Base-by-base conservation (phyloP, 2,113 vertebrate genomes). In the Hemiscyllium ocellatum region DNA sequence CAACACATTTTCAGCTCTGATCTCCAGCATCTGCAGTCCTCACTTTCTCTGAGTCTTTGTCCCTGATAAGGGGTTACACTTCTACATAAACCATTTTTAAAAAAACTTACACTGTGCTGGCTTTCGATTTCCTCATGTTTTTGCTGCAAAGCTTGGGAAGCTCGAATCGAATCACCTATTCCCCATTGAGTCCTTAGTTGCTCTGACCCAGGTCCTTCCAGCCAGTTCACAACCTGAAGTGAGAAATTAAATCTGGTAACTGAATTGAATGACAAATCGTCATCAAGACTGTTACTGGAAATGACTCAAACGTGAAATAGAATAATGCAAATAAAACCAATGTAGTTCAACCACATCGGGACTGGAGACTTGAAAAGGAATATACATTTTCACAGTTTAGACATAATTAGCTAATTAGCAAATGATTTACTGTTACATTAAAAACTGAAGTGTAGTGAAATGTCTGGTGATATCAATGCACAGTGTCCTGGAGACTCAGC, bases 71-170 rank as follows among this genome's bases (percentile, higher is more conserved):
- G 42, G 42, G 42, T 47, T 47, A 47, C 42, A 1, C 42, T 47
- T 47, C 10, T 10, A 61, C 1, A 10, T 70, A 95, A 95, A 91
- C 33, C 83, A 95, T 76, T 12, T 47, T 20, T 97, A 97, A 95
- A 96, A 20, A 52, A 95, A 29, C 98, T 98, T 97, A 99, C 99
- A 97, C 99, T 99, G 97, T 99, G 99, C 96, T 99, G 99, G 96
- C 99, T 99, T 97, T 99, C 99, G 0, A 99, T 99, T 97, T 99
- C 99, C 97, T 99, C 99, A 0, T 99, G 99, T 96, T 99, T 99
- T 97, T 99, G 98, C 96, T 99, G 99, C 91, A 99, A 98, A 78
- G 98, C 98, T 97, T 99, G 99, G 42, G 99, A 99, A 2, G 99
- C 98, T 96, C 99, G 97, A 90, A 99, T 99, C 2, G 99, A 99